Evolutionary conservation across 53 echinoderm and acorn worm genomes (phyloP).

Genomic region (Echinometra lucunter): DNA sequence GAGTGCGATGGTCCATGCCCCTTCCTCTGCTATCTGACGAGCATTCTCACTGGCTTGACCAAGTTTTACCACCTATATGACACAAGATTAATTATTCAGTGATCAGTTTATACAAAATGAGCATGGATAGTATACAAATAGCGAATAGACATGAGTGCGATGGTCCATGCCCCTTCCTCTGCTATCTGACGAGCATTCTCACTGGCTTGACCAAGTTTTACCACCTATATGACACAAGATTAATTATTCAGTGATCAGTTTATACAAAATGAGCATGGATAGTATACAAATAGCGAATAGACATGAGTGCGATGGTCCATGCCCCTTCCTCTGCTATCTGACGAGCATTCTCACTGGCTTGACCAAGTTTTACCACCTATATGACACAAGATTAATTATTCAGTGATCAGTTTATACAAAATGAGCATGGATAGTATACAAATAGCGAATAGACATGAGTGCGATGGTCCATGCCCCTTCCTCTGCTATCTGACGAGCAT

Average conservation of each 20-base stretch:
- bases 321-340: conserved; percentile 92
- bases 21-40: conserved; percentile 89
- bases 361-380: conserved; percentile 97
- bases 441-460: no score
- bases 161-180: conserved; percentile 90
- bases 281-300: no score
- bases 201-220: conserved; percentile 97
- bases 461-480: conserved; percentile 91
- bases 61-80: conserved; percentile 90
- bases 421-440: no score
- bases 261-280: no score
- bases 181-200: conserved; percentile 94
- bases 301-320: conserved; percentile 93
- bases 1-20: conserved; percentile 92
- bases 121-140: no score
- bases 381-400: not conserved
- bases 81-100: not conserved
- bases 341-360: conserved; percentile 95
- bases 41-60: conserved; percentile 99
- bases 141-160: no score
- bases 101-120: no score
- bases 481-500: conserved; percentile 88
- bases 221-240: conserved; percentile 75
- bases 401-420: not conserved
- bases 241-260: not conserved